Percentiles rank a stretch among this genome's conserved stretches.
Conservation (phyloP, 1,140 invertebrate genomes). For the Procambarus virginalis region DNA sequence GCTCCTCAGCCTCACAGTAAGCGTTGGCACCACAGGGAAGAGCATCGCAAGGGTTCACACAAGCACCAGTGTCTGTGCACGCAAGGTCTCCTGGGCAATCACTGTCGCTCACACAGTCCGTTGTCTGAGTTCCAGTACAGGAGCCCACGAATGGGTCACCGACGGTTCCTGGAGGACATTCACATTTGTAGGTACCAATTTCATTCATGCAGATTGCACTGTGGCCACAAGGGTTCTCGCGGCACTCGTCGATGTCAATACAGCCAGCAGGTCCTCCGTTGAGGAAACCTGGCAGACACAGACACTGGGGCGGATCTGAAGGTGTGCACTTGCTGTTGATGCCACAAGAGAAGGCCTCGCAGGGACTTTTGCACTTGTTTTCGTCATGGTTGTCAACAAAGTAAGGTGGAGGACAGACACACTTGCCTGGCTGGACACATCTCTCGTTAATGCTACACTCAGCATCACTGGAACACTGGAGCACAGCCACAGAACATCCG, state of each 20-base stretch:
- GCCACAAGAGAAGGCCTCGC: slow-evolving; percentile 90
- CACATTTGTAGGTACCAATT: slow-evolving; percentile 82
- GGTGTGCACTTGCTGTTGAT: slow-evolving; percentile 94
- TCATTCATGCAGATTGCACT: slow-evolving; percentile 90
- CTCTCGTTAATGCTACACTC: slow-evolving; percentile 91
- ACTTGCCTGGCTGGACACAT: slow-evolving; percentile 92
- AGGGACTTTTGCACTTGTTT: slow-evolving; percentile 91
- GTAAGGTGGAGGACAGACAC: slow-evolving; percentile 90
- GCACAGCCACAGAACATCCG: slow-evolving; percentile 83
- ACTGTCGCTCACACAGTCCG: slow-evolving; percentile 80
- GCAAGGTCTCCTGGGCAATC: slow-evolving; percentile 87
- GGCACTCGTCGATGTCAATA: slow-evolving; percentile 87
- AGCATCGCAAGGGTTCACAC: slow-evolving; percentile 85
- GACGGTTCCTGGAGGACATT: slow-evolving; percentile 85
- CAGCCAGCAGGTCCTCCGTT: slow-evolving; percentile 89
- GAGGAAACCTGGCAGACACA: slow-evolving; percentile 88
- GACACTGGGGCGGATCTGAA: slow-evolving; percentile 89
- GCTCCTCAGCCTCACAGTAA: slow-evolving; percentile 89
- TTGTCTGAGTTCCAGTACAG: slow-evolving; percentile 77
- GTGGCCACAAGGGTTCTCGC: slow-evolving; percentile 85
- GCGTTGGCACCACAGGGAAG: slow-evolving; percentile 88
- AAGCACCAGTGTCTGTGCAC: slow-evolving; percentile 82
- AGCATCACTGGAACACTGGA: slow-evolving; percentile 85
- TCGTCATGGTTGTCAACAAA: slow-evolving; percentile 86
- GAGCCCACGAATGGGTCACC: slow-evolving; percentile 89